Conservation (phyloP, 2,113 vertebrate species). For the Misgurnus mizolepis region DNA sequence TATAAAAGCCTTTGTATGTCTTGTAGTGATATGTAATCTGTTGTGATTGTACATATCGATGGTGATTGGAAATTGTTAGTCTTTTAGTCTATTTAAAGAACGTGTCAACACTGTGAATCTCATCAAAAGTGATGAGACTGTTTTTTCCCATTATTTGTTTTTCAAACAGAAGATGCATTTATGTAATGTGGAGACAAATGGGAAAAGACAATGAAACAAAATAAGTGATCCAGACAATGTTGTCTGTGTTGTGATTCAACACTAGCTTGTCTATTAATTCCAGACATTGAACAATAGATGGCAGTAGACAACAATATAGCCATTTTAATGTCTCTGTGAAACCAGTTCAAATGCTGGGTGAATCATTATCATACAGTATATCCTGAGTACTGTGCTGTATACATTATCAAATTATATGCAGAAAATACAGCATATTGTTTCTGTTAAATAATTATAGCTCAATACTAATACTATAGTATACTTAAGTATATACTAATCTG, state of each 20-base stretch:
- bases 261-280: background rate
- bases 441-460: background rate
- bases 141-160: slow-evolving; percentile 27
- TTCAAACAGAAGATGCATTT: slow-evolving; percentile 31
- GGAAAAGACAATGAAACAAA: slow-evolving; percentile 17
- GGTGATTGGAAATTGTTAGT: slow-evolving; percentile 44
- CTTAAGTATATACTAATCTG: too few relatives aligned
- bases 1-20: slow-evolving; percentile 60
- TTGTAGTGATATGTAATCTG: slow-evolving; percentile 57
- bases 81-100: slow-evolving; percentile 64
- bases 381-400: background rate
- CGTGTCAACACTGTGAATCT: slow-evolving; percentile 78
- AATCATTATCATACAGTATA: too few relatives aligned
- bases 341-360: background rate
- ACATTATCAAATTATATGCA: background rate
- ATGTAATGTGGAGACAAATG: slow-evolving; percentile 27
- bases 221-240: slow-evolving; percentile 11
- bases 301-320: slow-evolving; percentile 23
- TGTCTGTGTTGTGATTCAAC: slow-evolving; percentile 35
- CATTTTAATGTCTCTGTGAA: background rate
- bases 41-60: slow-evolving; percentile 68
- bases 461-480: too few relatives aligned
- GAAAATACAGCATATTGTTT: background rate
- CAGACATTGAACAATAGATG: slow-evolving; percentile 26
- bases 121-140: slow-evolving; percentile 47